Percentiles rank a stretch among this genome's conserved stretches.
These are phyloP conservation scores for Lomographa bimaculata DNA, from an alignment of 2,888 invertebrate species.

Conservation along the genomic window DNA sequence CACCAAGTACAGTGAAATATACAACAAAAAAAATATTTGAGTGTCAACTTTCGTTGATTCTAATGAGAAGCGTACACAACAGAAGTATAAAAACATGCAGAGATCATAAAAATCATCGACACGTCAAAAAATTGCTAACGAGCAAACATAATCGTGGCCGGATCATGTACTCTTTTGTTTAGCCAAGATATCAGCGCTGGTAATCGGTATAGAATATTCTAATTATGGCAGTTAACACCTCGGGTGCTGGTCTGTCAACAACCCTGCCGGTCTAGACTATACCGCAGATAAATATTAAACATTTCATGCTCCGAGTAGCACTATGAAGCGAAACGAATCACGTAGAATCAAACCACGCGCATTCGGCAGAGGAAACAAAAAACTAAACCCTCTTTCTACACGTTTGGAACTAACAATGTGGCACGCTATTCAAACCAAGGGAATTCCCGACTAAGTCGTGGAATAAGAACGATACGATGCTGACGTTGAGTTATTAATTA, in stretches of 20 bases:
- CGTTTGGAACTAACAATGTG: constrained; percentile 5
- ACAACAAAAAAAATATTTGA: too few species aligned
- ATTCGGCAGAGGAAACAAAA: constrained; percentile 7
- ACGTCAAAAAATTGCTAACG: constrained; percentile 45
- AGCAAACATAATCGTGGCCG: constrained; percentile 45
- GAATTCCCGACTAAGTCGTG: constrained; percentile 13
- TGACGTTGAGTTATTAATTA: constrained; percentile 22
- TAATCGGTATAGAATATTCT: constrained; percentile 48
- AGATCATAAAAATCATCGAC: constrained; percentile 39
- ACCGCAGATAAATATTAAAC: constrained; percentile 32
- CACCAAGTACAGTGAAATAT: too few species aligned
- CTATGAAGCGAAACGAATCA: constrained; percentile 41
- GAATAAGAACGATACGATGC: constrained; percentile 15
- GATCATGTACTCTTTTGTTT: constrained; percentile 43
- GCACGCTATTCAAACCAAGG: constrained; percentile 4
- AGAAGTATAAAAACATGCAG: constrained; percentile 39
- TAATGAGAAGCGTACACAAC: constrained; percentile 42
- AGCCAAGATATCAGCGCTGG: constrained; percentile 44
- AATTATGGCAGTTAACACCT: constrained; percentile 54
- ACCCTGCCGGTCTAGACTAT: constrained; percentile 10
- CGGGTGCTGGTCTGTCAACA: constrained; percentile 17
- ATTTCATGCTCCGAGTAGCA: constrained; percentile 42
- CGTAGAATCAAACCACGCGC: constrained; percentile 25
- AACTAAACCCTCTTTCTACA: constrained; percentile 2
- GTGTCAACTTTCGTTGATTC: too few species aligned